Base-by-base conservation (phyloP, 2,797 vertebrate species). In the Chaenodraco wilsoni region DNA sequence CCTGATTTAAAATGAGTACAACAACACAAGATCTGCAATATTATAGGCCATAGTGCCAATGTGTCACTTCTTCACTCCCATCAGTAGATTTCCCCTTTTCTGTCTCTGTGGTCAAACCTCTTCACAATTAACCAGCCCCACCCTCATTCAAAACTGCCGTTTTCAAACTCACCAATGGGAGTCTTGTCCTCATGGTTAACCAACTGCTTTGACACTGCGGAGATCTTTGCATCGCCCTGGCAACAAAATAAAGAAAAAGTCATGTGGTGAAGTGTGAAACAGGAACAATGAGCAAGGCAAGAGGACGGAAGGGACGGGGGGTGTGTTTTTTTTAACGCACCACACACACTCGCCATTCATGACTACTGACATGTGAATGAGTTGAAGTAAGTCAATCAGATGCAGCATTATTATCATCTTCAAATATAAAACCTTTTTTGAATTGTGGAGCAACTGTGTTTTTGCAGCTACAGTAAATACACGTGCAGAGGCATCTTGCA, bases 131-230 rank as follows among this genome's bases (percentile, higher is more conserved):
- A 64, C 1, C n/a, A 41, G 64, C 61, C 61, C 65, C 84, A 17
- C 74, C 80, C 62, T 40, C 2, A 13, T 13, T 13, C 17, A 19
- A 27, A 65, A 48, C 49, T 41, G 52, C 14, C 64, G 9, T n/a
- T 64, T 94, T 95, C 72, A 92, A 96, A 97, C 98, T 96, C 91
- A 99, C 98, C 97, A 86, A 78, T 85, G 21, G 91, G 83, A 57
- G 93, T 94, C 63, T 88, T 82, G 0, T 95, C 93, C 65, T 96
- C 96, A 63, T 81, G 74, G 57, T 95, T 93, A 84, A 88, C 88
- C 21, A 76, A 72, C 70, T 90, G 87, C 50, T 89, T 92, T 41
- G 92, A 56, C 1, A 56, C 65, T 17, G 86, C 72, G 10, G 91
- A 86, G 63, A 88, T 90, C 88, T 96, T 96, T 82, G 81, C 78